Base-by-base conservation (phyloP, 2,797 vertebrate genomes). In the Tinamus major region DNA sequence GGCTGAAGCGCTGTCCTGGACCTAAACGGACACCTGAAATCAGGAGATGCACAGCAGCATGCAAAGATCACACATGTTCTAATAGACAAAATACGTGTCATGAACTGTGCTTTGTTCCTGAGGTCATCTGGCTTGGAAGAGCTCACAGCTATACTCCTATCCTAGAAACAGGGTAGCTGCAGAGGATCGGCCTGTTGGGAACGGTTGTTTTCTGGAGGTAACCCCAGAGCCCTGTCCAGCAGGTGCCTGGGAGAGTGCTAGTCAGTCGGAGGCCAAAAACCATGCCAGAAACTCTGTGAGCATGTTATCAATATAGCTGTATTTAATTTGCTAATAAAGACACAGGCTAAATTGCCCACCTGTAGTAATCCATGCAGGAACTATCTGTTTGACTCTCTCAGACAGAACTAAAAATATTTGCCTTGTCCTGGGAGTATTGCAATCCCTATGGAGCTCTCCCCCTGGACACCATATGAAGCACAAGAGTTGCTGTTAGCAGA, bases 361-460 rank as follows among this genome's bases (percentile, higher is more conserved):
- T 72, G 58, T 35, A 75, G 33, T 13, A 78, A 79, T 10, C 17
- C 26, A 2, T 20, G 9, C 7, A 94, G 44, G 37, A 68, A 92
- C 55, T 44, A 61, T 10, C 26, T 35, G 16, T 46, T 62, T 78
- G 75, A 68, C 29, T 51, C 37, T 8, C 49, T 49, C 63, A 87
- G 33, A 72, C 0, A 3, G 27, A 77, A 0, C 17, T 56, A 56
- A 56, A 56, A 19, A 56, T n/a, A 19, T 56, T 56, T 56, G 53
- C 9, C 41, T 85, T 11, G 56, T 15, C 26, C 33, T 62, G 19
- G 41, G 23, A 70, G 53, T 11, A 37, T 6, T 44, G 21, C n/a
- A 68, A 39, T 61, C 53, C 39, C 44, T 33, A 10, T 31, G 53
- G n/a, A 10, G 53, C 18, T 31, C 6, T 31, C 7, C 69, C 53